Conservation (phyloP, 2,888 invertebrate species). For the Nomada goodeniana region DNA sequence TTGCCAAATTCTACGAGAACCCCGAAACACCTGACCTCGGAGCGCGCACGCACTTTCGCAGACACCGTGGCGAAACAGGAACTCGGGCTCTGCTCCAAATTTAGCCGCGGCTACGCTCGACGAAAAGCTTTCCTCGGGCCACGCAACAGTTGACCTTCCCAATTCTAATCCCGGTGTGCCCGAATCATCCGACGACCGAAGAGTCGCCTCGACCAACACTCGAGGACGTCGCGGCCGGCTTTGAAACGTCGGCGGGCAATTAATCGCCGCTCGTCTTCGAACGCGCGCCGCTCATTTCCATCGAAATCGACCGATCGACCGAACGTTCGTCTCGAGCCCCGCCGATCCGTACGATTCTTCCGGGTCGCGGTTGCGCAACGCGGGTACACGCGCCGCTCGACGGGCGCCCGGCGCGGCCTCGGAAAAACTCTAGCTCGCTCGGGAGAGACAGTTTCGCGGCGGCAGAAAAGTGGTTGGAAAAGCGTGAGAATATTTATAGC, state of each 20-base stretch:
- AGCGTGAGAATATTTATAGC: constrained; percentile 70
- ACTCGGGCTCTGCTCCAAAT: constrained; percentile 9
- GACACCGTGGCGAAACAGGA: background rate
- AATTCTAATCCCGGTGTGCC: background rate
- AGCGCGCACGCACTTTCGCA: background rate
- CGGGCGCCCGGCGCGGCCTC: constrained; percentile 24
- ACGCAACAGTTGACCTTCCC: background rate
- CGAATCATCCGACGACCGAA: background rate
- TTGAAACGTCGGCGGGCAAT: background rate
- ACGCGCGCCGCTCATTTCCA: background rate
- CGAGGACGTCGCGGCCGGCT: background rate
- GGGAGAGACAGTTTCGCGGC: constrained; percentile 39
- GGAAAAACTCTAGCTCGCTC: constrained; percentile 33
- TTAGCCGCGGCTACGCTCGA: background rate
- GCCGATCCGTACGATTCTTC: background rate
- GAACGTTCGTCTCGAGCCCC: background rate
- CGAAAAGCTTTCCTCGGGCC: background rate
- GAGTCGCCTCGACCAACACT: background rate
- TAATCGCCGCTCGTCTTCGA: background rate
- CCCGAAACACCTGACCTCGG: constrained; percentile 28
- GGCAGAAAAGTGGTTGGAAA: constrained; percentile 60
- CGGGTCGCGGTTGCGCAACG: constrained; percentile 19
- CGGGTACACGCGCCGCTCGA: background rate
- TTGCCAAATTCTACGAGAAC: constrained; percentile 63
- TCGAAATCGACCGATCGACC: background rate